Evolutionary conservation across 2,888 invertebrate genomes (phyloP).

Genomic region (Ryuthela nishihirai): DNA sequence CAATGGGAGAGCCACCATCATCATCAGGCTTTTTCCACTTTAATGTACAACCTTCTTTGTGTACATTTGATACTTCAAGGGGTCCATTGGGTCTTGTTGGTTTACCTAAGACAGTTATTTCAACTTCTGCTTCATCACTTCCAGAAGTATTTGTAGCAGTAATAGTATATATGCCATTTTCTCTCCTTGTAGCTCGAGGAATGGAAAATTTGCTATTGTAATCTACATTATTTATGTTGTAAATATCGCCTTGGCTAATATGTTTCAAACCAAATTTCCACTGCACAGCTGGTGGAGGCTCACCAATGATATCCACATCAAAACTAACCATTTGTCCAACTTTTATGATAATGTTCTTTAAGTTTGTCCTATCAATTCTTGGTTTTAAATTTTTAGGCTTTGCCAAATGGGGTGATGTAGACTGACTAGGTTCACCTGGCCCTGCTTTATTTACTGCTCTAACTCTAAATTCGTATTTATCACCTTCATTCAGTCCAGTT

Average conservation of each 20-base stretch:
- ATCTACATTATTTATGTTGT: constrained; percentile 59
- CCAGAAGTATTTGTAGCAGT: constrained; percentile 50
- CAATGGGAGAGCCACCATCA: constrained; percentile 45
- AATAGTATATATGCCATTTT: constrained; percentile 50
- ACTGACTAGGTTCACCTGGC: constrained; percentile 74
- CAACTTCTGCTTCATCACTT: constrained; percentile 49
- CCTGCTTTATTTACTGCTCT: constrained; percentile 87
- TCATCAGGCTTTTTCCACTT: constrained; percentile 48
- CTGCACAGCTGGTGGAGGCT: constrained; percentile 81
- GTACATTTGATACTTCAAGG: constrained; percentile 49
- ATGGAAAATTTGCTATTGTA: constrained; percentile 53
- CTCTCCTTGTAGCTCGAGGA: constrained; percentile 48
- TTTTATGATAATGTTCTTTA: constrained; percentile 78
- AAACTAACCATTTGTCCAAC: constrained; percentile 87
- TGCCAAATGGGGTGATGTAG: constrained; percentile 88
- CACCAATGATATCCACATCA: constrained; percentile 84
- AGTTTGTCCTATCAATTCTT: constrained; percentile 86
- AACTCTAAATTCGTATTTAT: constrained; percentile 82
- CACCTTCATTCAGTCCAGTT: constrained; percentile 77
- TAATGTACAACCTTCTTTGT: constrained; percentile 47
- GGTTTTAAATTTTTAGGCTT: constrained; percentile 92
- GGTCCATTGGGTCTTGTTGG: constrained; percentile 44
- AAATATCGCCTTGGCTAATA: constrained; percentile 15
- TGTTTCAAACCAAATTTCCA: constrained; percentile 68
- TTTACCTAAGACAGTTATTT: constrained; percentile 50